phyloP scores from a whole-genome alignment of 2,797 vertebrate species.

The Parauchenoglanis ngamensis region DNA sequence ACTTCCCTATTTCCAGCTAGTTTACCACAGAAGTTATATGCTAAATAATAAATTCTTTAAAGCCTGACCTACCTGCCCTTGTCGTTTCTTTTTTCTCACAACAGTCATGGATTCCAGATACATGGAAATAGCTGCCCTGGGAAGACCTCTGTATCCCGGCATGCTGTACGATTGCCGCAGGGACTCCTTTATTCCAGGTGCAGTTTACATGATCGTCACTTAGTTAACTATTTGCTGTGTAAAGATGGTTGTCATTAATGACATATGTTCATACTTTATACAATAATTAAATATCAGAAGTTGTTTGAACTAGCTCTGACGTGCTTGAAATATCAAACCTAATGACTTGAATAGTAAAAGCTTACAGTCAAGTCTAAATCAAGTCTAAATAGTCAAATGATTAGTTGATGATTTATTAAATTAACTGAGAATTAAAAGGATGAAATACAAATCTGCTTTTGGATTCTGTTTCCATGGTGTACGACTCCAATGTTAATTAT shows the following conservation, averaged over 20 bases:
- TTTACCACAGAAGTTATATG: too few species aligned
- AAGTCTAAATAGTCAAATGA: not conserved
- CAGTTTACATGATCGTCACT: not conserved
- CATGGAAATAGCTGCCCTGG: not conserved
- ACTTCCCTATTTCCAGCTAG: too few species aligned
- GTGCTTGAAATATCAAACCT: not conserved
- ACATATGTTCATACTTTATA: not conserved
- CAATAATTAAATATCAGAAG: not conserved
- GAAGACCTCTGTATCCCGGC: constrained; percentile 8
- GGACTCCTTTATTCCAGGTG: not conserved
- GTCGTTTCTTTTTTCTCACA: not conserved
- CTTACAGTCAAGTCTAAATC: not conserved
- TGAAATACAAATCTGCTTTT: not conserved
- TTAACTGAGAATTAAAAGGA: not conserved
- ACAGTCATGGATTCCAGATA: not conserved
- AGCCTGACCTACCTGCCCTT: too few species aligned
- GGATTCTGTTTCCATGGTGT: too few species aligned
- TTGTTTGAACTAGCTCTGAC: too few species aligned
- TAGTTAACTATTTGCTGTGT: not conserved
- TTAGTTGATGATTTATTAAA: not conserved
- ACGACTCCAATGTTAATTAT: too few species aligned
- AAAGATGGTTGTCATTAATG: not conserved
- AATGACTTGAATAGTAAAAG: not conserved
- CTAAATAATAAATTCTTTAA: too few species aligned
- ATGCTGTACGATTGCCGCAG: constrained; percentile 1